Evolutionary conservation across 1,140 invertebrate species (phyloP).

Genomic region (Drosophila repletoides): DNA sequence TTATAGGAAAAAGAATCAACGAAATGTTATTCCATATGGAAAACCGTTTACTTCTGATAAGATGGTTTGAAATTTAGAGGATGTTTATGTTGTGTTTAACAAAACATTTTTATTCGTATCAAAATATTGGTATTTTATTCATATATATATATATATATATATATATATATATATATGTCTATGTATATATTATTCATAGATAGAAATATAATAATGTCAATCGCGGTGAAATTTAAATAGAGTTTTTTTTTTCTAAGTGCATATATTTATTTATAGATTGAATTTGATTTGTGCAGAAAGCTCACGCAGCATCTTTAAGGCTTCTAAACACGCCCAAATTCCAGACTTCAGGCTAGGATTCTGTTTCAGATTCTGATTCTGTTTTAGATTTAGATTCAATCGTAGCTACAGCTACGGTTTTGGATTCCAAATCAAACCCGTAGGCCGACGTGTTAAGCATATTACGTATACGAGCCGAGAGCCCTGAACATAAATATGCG

Average conservation of each 20-base stretch:
- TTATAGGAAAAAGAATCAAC: no score
- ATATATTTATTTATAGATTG: slow-evolving; percentile 43
- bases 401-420: not conserved
- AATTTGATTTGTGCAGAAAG: slow-evolving; percentile 55
- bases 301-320: slow-evolving; percentile 35
- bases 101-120: no score
- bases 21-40: no score
- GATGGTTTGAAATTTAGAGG: no score
- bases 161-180: not conserved
- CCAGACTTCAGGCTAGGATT: not conserved
- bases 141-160: not conserved
- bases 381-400: not conserved
- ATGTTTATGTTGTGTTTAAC: no score
- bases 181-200: not conserved
- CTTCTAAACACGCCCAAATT: slow-evolving; percentile 5
- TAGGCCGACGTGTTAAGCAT: slow-evolving; percentile 60
- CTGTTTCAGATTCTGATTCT: not conserved
- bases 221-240: no score
- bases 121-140: no score
- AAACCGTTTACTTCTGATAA: no score
- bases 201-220: not conserved
- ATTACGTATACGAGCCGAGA: slow-evolving; percentile 54
- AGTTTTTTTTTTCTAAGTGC: not conserved
- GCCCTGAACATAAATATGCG: slow-evolving; percentile 58
- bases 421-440: slow-evolving; percentile 11